Evolutionary conservation across 2,888 invertebrate genomes (phyloP).

Genomic region (Ommatoiulus sabulosus): DNA sequence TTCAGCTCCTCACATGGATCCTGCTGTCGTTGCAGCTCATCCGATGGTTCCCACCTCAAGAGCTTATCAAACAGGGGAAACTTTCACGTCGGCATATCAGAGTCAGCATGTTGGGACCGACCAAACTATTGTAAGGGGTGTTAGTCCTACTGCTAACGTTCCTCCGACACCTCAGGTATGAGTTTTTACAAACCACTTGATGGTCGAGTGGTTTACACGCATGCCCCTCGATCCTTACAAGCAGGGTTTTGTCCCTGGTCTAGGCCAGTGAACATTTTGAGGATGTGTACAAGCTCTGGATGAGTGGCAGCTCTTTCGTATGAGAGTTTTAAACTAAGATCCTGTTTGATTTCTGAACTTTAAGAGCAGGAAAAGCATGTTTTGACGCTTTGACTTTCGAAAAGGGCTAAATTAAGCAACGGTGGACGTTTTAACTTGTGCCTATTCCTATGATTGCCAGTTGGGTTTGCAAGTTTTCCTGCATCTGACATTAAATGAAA

Average conservation of each 20-base stretch:
- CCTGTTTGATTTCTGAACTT: neutral
- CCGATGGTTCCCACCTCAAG: conserved; percentile 61
- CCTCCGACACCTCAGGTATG: conserved; percentile 29
- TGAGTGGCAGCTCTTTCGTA: neutral
- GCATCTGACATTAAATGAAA: neutral
- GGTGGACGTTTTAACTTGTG: neutral
- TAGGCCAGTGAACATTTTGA: no score
- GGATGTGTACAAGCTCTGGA: no score
- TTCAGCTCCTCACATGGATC: conserved; percentile 67
- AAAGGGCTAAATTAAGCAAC: neutral
- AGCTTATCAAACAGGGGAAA: neutral
- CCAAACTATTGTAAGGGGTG: conserved; percentile 7
- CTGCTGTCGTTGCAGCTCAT: conserved; percentile 66
- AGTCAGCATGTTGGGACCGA: conserved; percentile 50
- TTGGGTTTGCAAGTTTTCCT: neutral
- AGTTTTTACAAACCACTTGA: neutral
- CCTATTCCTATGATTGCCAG: neutral
- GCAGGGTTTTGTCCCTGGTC: no score
- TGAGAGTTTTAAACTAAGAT: neutral
- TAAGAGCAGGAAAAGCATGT: neutral
- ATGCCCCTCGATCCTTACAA: no score
- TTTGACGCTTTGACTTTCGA: neutral
- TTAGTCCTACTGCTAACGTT: conserved; percentile 21
- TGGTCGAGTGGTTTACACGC: no score
- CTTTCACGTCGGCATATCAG: neutral